Base-by-base conservation (phyloP, 1,140 invertebrate genomes). In the Drosophila kikkawai region DNA sequence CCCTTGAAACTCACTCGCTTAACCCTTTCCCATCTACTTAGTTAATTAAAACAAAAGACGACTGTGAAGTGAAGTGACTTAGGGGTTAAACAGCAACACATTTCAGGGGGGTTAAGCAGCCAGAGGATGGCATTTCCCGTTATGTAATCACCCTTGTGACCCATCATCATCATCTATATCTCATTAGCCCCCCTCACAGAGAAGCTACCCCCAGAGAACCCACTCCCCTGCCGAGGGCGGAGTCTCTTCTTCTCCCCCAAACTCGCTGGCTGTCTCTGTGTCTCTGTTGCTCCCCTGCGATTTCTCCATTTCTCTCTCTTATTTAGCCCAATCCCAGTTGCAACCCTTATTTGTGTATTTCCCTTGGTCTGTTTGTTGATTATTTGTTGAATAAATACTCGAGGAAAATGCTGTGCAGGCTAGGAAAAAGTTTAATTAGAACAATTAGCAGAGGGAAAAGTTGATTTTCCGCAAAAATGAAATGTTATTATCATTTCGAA, bases 41-140 rank as follows among this genome's bases (percentile, higher is more conserved):
- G 79, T 88, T 91, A 91, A 91, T 91, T 85, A 91, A 91, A 82
- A 85, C 88, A 88, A 88, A 70, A 71, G 83, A 73, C 81, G 55
- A 26, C 80, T 80, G 83, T 51, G 59, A 73, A 36, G 12, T 55
- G 51, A 73, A 63, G 63, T 85, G 82, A 80, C 76, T 91, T 82
- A 82, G 85, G 88, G 88, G 88, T 91, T 91, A 80, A 76, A 66
- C 50, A 53, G 45, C 65, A 51, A 56, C 17, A 26, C 36, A 56
- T 39, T 37, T 53, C 48, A 26, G 22, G 36, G 48, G 26, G 55
- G 39, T 56, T 17, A 34, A 22, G 19, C 19, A 34, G 26, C 32
- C n/a, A 37, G 59, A n/a, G 68, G 51, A 65, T 37, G 50, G 45
- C 29, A 53, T 48, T 68, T 34, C 37, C n/a, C 17, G 19, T 57